Evolutionary conservation across 2,888 invertebrate species (phyloP).

Genomic region (Romanomermis culicivorax): DNA sequence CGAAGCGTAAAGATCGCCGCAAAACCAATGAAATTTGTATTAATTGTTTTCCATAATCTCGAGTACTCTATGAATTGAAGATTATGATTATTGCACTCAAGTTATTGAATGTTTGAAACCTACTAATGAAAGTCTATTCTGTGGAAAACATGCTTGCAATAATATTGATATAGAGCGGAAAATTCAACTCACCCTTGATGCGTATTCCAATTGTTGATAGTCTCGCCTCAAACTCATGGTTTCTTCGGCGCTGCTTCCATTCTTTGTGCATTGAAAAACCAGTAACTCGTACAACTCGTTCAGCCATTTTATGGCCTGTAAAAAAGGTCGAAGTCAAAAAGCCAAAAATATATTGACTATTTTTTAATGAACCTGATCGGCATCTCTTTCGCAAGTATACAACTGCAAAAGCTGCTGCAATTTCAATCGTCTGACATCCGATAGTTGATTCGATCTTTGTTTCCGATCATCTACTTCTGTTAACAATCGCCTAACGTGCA

Average conservation of each 20-base stretch:
- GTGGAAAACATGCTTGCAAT: too few species aligned
- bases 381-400: constrained; percentile 52
- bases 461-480: constrained; percentile 48
- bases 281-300: constrained; percentile 50
- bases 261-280: constrained; percentile 45
- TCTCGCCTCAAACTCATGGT: constrained; percentile 52
- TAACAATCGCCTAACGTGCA: constrained; percentile 47
- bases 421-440: constrained; percentile 51
- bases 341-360: too few species aligned
- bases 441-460: constrained; percentile 44
- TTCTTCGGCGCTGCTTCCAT: constrained; percentile 50
- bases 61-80: constrained; percentile 43
- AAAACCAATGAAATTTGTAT: constrained; percentile 50
- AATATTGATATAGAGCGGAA: too few species aligned
- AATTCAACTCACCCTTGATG: constrained; percentile 41
- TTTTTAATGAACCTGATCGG: constrained; percentile 38
- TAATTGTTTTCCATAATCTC: constrained; percentile 56
- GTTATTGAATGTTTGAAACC: not conserved
- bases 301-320: constrained; percentile 50
- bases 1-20: constrained; percentile 45
- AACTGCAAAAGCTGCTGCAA: constrained; percentile 54
- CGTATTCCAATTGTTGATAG: constrained; percentile 51
- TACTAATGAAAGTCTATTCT: not conserved
- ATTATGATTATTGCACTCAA: not conserved
- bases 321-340: constrained; percentile 3